phyloP scores from a whole-genome alignment of 2,888 invertebrate genomes.

The Brachyptera putata region DNA sequence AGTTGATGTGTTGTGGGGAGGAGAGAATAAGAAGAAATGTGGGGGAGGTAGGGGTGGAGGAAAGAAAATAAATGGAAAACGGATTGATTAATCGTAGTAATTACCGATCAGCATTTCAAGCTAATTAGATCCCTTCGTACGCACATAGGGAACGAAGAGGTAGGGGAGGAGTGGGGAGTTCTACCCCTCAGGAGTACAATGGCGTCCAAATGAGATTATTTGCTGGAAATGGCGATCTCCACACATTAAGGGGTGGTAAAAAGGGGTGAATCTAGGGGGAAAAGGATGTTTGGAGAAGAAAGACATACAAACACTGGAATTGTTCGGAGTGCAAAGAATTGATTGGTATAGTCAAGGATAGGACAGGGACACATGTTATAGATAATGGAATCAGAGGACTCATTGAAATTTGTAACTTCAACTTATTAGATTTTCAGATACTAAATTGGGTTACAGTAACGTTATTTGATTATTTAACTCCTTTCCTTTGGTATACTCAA shows the following conservation, averaged over 20 bases:
- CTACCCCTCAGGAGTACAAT: constrained; percentile 29
- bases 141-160: constrained; percentile 1
- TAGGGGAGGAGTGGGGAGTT: neutral
- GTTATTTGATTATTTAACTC: too few species aligned
- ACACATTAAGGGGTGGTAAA: constrained; percentile 13
- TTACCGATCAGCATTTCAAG: constrained; percentile 48
- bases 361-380: neutral
- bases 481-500: too few species aligned
- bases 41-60: neutral
- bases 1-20: too few species aligned
- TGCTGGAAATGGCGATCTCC: constrained; percentile 46
- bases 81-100: constrained; percentile 54
- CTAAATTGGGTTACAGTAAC: too few species aligned
- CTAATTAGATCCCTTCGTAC: constrained; percentile 38
- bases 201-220: constrained; percentile 47
- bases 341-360: constrained; percentile 16
- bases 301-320: constrained; percentile 19
- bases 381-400: neutral
- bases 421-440: too few species aligned
- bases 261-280: constrained; percentile 8
- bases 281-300: constrained; percentile 8
- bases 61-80: constrained; percentile 46
- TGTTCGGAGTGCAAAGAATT: constrained; percentile 15
- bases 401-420: too few species aligned
- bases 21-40: too few species aligned